phyloP scores from a whole-genome alignment of 2,113 vertebrate species.

The Saguinus imperator region DNA sequence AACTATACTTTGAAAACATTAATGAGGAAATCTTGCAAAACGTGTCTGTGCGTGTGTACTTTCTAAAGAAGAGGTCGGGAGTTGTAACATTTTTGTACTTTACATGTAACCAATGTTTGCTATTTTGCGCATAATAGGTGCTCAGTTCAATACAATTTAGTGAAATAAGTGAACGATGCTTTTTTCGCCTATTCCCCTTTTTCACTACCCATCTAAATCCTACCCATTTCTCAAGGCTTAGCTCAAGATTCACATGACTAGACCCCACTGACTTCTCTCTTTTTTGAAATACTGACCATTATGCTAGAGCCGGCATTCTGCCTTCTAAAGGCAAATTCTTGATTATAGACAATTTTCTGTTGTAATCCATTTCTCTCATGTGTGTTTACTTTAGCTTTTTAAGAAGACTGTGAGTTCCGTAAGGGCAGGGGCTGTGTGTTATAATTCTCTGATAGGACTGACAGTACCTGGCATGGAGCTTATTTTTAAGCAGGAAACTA shows the following conservation, averaged over 20 bases:
- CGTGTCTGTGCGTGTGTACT: neutral
- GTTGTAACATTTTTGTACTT: neutral
- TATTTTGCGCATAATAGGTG: neutral
- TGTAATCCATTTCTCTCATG: neutral
- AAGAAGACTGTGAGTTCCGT: neutral
- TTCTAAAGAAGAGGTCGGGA: neutral
- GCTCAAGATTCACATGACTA: neutral
- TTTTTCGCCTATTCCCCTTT: neutral
- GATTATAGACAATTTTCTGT: neutral
- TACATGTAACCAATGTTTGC: neutral
- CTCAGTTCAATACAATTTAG: neutral
- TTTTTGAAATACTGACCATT: neutral
- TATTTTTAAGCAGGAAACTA: neutral
- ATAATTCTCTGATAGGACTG: neutral
- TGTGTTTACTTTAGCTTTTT: neutral
- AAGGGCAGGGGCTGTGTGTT: neutral
- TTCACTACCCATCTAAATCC: neutral
- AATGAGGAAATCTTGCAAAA: neutral
- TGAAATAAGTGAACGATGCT: neutral
- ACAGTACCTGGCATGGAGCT: neutral
- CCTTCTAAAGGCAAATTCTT: neutral
- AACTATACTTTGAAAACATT: neutral
- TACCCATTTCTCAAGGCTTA: neutral
- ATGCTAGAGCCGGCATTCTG: neutral
- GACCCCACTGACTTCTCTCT: neutral